Base-by-base conservation (phyloP, 2,113 vertebrate genomes). In the Chlamydotis undulata region DNA sequence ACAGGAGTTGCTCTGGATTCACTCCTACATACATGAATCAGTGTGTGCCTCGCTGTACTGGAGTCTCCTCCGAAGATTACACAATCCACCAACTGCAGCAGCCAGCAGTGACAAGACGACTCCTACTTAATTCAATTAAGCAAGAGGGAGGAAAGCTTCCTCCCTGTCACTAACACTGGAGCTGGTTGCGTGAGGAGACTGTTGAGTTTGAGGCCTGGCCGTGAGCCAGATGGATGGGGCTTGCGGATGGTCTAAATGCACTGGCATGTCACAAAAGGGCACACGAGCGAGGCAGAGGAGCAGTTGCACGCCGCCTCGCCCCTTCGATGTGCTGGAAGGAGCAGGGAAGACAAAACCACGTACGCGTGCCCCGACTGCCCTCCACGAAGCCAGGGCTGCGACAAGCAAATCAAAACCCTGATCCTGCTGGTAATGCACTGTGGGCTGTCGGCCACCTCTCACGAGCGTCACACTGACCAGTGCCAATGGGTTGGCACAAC, bases 281-380 rank as follows among this genome's bases (percentile, higher is more conserved):
- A 0, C 3, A 0, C 0, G 14, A 71, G 29, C 8, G 3, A 59
- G 60, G 29, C 35, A 19, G 39, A 67, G 18, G 23, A 50, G 43
- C 31, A 8, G 49, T 3, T 39, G 29, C 9, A 3, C 10, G 12
- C 25, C n/a, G 25, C 75, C 45, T 71, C 18, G 2, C 15, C 55
- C 74, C 50, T 59, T 47, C 16, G 1, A 2, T 29, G 33, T 3
- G 0, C n/a, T 45, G 49, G 18, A 50, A 52, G 41, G 45, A 45
- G 28, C n/a, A 59, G n/a, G 49, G 52, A 60, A 67, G 10, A 37
- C 64, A 82, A 71, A 61, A 8, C 39, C 12, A 8, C 17, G 1
- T 6, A 6, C 1, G 0, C 0, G 1, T 13, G 12, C 24, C 31
- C 19, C 4, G 0, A 10, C 33, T 43, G 2, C 1, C 45, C 28